Base-by-base conservation (phyloP, 1,140 invertebrate species). In the Anastrepha obliqua region DNA sequence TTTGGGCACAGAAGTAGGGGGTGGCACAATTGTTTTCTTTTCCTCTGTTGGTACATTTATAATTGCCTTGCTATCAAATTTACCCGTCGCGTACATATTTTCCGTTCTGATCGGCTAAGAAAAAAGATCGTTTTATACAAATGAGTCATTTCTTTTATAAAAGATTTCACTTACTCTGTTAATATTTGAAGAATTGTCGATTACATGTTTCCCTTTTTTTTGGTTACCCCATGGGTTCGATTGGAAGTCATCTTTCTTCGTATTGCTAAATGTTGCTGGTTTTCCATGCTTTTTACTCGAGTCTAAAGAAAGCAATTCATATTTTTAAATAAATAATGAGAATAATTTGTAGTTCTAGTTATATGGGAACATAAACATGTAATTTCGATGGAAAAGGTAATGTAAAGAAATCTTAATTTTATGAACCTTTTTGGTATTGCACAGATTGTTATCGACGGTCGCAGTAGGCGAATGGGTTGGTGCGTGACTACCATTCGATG, bases 1-100 rank as follows among this genome's bases (percentile, higher is more conserved):
- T 94, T 98, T 98, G 87, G 97, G 96, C 88, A 95, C 94, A 6
- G 94, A 92, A 64, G 91, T 91, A 59, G 94, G 93, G 89, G 88
- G 86, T 85, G 90, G 86, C 88, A 88, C 60, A 59, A 89, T 89
- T 85, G 88, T 88, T 89, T 92, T 90, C 85, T 89, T 88, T 86
- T 91, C 91, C 87, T 92, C 89, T 47, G 70, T 62, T 86, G 87
- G 74, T 87, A 87, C 62, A 60, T 58, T 60, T 17, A 74, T 39
- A 65, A 47, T 89, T 15, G 58, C 20, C 87, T 86, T 88, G 55
- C 89, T 92, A 78, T 92, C 91, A 89, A 91, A 86, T 85, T 90
- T 91, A 58, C 85, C 81, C 51, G 89, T 89, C 87, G 88, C 86
- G 15, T 91, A 89, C 2, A 88, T 89, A 87, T 91, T 89, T 13